Evolutionary conservation across 2,113 vertebrate genomes (phyloP).

Genomic region (Actenoides hombroni): DNA sequence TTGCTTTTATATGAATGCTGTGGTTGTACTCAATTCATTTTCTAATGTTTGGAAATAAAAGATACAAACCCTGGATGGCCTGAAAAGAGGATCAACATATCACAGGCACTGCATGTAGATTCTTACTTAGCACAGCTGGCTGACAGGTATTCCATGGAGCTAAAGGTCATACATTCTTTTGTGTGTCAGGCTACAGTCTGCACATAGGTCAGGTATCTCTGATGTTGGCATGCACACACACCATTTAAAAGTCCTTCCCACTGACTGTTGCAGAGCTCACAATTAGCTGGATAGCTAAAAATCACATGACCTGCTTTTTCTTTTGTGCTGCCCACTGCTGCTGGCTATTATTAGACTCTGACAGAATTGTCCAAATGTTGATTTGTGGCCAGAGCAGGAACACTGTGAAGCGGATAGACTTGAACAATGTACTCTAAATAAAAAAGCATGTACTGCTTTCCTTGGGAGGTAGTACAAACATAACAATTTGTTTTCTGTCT

Average conservation of each 20-base stretch:
- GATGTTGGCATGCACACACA: background rate
- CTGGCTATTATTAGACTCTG: background rate
- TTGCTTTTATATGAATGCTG: constrained; percentile 14
- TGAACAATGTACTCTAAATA: background rate
- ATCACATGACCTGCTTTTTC: background rate
- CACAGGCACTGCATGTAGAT: background rate
- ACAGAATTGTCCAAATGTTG: background rate
- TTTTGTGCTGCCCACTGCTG: background rate
- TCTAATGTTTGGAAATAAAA: background rate
- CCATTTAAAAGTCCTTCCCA: background rate
- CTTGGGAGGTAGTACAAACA: background rate
- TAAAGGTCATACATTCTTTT: background rate
- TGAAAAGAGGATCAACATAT: background rate
- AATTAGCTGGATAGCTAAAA: background rate
- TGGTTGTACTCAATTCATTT: constrained; percentile 26
- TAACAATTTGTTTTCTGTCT: background rate
- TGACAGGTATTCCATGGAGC: background rate
- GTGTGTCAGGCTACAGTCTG: background rate
- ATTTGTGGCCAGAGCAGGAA: background rate
- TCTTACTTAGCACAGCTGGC: background rate
- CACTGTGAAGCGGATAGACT: background rate
- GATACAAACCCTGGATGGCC: background rate
- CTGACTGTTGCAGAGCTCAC: background rate
- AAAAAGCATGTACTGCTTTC: background rate
- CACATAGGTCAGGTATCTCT: background rate